Evolutionary conservation across 2,888 invertebrate genomes (phyloP).

Genomic region (Apamea crenata): DNA sequence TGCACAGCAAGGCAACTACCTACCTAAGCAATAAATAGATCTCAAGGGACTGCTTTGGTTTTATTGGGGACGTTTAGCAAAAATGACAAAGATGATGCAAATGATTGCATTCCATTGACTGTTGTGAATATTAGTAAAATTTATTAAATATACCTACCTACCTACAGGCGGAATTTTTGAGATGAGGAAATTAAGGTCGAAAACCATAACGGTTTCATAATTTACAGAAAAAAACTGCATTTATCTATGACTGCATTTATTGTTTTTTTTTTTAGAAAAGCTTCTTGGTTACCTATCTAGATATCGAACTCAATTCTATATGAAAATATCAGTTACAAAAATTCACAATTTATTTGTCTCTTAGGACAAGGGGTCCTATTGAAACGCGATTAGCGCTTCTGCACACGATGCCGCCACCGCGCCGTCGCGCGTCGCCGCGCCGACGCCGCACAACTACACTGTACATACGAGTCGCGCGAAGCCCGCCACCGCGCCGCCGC

Average conservation of each 20-base stretch:
- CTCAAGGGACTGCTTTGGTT: constrained; percentile 14
- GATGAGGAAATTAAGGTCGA: background rate
- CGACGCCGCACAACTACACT: too few relatives aligned
- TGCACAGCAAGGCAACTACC: background rate
- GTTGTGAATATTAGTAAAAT: constrained; percentile 10
- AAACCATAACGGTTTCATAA: background rate
- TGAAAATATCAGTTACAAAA: background rate
- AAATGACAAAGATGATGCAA: constrained; percentile 30
- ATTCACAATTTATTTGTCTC: background rate
- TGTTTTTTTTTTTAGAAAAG: too few relatives aligned
- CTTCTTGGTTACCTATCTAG: too few relatives aligned
- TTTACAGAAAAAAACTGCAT: background rate
- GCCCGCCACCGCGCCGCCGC: too few relatives aligned
- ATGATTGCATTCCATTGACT: constrained; percentile 34
- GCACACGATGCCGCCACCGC: too few relatives aligned
- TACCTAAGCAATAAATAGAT: constrained; percentile 12
- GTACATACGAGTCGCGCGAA: too few relatives aligned
- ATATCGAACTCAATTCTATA: background rate
- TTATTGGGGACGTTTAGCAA: constrained; percentile 1
- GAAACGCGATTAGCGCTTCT: background rate
- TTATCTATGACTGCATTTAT: too few relatives aligned
- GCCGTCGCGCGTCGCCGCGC: too few relatives aligned
- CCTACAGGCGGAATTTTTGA: constrained; percentile 1
- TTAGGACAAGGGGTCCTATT: background rate
- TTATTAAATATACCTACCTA: constrained; percentile 4